Percentiles rank a stretch among this genome's conserved stretches.
These are phyloP conservation scores for Sesia apiformis DNA, from an alignment of 2,888 invertebrate species.

Conservation along the genomic window DNA sequence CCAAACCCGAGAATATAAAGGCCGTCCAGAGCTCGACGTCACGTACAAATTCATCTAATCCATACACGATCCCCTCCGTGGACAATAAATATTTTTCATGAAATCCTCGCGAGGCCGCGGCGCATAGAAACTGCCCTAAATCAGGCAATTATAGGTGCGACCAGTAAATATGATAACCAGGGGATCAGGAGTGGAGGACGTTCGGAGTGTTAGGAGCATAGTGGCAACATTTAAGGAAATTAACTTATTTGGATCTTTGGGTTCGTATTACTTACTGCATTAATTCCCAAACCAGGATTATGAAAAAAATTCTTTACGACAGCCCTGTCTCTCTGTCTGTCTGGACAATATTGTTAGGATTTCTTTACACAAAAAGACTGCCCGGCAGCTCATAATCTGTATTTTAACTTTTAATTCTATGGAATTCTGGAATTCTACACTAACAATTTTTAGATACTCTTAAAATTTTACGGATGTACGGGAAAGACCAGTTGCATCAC, in stretches of 20 bases:
- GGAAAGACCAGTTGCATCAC: no score
- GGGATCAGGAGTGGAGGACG: conserved; percentile 41
- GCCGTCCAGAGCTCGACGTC: conserved; percentile 21
- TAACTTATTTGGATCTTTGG: neutral
- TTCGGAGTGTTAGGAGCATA: conserved; percentile 4
- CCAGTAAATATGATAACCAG: conserved; percentile 62
- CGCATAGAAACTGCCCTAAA: conserved; percentile 70
- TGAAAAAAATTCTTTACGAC: no score
- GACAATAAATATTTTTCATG: conserved; percentile 70
- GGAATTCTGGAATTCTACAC: no score
- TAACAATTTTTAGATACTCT: no score
- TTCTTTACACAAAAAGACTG: no score
- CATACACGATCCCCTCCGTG: conserved; percentile 39
- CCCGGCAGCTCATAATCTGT: no score
- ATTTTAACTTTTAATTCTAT: no score
- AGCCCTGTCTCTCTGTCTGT: no score
- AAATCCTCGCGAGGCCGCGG: conserved; percentile 49
- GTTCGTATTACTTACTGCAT: neutral
- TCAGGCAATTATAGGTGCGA: conserved; percentile 70
- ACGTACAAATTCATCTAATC: conserved; percentile 70
- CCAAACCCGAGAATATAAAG: neutral
- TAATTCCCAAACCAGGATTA: neutral
- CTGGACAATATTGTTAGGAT: no score
- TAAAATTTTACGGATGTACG: no score
- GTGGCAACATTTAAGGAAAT: neutral